Percentiles rank a stretch among this genome's conserved stretches.
phyloP scores from a whole-genome alignment of 2,113 vertebrate species.

The Ariopsis seemanni region DNA sequence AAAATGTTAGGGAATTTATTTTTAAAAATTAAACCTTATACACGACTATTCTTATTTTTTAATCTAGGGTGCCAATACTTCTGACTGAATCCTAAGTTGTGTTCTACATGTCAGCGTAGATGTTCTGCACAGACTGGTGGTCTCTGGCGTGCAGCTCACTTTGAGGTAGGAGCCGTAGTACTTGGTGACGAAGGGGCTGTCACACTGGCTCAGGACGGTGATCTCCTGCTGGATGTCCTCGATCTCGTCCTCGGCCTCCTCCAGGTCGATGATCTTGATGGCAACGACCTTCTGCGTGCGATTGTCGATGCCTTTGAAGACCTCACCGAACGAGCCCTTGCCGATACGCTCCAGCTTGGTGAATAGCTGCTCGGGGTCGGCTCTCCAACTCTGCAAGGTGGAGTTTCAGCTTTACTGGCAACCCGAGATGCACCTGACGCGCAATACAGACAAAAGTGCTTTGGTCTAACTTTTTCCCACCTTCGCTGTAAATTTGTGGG shows the following conservation, averaged over 20 bases:
- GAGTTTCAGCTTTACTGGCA: neutral
- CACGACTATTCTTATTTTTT: neutral
- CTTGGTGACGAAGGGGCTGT: conserved; percentile 96
- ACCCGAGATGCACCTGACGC: neutral
- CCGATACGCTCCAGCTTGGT: conserved; percentile 97
- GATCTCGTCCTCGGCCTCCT: no score
- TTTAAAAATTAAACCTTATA: no score
- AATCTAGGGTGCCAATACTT: neutral
- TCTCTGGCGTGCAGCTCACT: conserved; percentile 69
- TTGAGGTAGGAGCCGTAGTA: conserved; percentile 98
- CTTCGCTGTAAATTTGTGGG: neutral
- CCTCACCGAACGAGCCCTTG: conserved; percentile 97
- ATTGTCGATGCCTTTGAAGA: conserved; percentile 99
- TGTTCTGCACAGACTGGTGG: neutral
- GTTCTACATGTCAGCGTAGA: neutral
- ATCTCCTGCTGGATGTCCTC: no score
- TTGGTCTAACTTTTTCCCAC: neutral
- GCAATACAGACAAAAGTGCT: neutral
- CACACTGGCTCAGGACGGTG: conserved; percentile 89
- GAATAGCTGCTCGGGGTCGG: conserved; percentile 93
- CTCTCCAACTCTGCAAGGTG: conserved; percentile 79
- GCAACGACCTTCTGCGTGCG: conserved; percentile 97
- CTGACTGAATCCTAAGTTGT: neutral
- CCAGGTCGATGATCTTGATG: conserved; percentile 53
- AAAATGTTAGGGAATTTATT: no score